phyloP scores from a whole-genome alignment of 2,797 vertebrate species.

The Acridotheres tristis region DNA sequence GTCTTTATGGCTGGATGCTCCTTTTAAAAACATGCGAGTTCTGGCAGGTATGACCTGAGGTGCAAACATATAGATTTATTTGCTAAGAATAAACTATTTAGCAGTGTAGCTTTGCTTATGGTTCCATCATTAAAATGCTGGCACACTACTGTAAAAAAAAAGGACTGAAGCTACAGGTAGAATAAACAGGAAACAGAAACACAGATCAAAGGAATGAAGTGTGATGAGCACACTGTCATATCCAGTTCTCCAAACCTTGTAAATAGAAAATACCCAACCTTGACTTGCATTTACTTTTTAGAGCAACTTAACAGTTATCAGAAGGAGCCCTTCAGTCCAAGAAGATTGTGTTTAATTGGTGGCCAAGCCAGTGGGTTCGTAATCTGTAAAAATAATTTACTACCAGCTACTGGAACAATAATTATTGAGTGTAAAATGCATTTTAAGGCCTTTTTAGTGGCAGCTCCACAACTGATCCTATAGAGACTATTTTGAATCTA shows the following conservation, averaged over 20 bases:
- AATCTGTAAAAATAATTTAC: not conserved
- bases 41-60: not conserved
- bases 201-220: not conserved
- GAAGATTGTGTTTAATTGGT: not conserved
- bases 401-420: not conserved
- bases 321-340: not conserved
- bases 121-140: not conserved
- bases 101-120: not conserved
- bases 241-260: accelerated
- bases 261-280: not conserved
- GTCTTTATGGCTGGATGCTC: not conserved
- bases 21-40: not conserved
- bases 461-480: not conserved
- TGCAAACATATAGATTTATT: not conserved
- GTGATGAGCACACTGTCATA: not conserved
- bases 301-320: not conserved
- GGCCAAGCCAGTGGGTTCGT: not conserved
- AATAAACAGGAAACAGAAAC: not conserved
- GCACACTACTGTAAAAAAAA: not conserved
- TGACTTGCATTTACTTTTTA: not conserved
- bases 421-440: not conserved
- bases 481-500: not conserved
- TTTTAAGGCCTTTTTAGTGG: not conserved
- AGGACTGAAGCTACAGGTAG: not conserved
- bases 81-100: not conserved